Percentiles rank a stretch among this genome's conserved stretches.
Evolutionary conservation across 2,888 invertebrate genomes (phyloP).

Genomic region (Cataglyphis cursor): DNA sequence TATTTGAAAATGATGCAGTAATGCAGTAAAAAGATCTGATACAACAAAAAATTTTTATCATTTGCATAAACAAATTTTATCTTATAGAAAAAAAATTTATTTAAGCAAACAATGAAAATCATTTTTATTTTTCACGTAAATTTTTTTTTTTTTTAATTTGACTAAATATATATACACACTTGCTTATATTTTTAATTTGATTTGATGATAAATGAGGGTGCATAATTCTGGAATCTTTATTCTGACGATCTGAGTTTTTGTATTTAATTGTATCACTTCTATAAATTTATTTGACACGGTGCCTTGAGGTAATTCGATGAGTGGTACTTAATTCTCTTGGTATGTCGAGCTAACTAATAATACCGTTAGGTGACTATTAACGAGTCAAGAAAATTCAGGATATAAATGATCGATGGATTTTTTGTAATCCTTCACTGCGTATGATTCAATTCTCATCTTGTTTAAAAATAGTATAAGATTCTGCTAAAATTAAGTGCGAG

Average conservation of each 20-base stretch:
- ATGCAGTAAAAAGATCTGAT: background rate
- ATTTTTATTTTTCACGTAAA: background rate
- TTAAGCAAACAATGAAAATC: background rate
- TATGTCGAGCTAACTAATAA: slow-evolving; percentile 29
- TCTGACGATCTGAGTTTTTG: background rate
- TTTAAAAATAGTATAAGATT: background rate
- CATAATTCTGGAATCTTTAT: background rate
- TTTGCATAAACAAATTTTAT: background rate
- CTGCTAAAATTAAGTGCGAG: background rate
- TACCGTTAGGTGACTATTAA: slow-evolving; percentile 42
- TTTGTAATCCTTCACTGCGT: background rate
- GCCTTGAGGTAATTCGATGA: slow-evolving; percentile 18
- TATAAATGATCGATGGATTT: background rate
- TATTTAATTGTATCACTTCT: slow-evolving; percentile 6
- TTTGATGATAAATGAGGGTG: background rate
- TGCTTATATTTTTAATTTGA: background rate
- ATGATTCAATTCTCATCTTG: background rate
- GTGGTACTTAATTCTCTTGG: slow-evolving; percentile 2
- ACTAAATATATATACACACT: background rate
- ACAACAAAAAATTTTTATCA: background rate
- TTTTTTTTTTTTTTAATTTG: background rate
- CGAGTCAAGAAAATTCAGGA: slow-evolving; percentile 18
- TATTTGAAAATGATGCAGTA: background rate
- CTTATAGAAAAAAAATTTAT: background rate
- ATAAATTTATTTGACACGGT: slow-evolving; percentile 2